A percentile compares a stretch with the other conserved stretches of the same genome.
Evolutionary conservation across 2,888 invertebrate genomes (phyloP).

Genomic region (Girardia tigrina): DNA sequence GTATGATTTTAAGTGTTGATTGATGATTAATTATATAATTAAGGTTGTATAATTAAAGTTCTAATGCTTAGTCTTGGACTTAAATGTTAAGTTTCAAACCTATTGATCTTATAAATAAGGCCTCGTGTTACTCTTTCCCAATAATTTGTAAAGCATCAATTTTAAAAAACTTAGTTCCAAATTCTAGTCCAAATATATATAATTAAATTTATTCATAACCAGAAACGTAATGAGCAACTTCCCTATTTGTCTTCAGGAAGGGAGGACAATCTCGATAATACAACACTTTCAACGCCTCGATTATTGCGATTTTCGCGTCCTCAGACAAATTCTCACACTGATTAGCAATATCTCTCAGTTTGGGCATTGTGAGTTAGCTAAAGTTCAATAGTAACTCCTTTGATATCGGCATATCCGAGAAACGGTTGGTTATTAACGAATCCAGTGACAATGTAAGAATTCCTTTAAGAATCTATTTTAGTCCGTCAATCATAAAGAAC

Average conservation of each 20-base stretch:
- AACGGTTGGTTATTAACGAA: conserved; percentile 56
- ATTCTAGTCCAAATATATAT: too few species aligned
- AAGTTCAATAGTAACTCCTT: conserved; percentile 28
- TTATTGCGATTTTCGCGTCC: conserved; percentile 58
- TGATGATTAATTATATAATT: too few species aligned
- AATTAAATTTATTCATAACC: conserved; percentile 36
- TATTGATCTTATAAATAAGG: too few species aligned
- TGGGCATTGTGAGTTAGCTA: conserved; percentile 72
- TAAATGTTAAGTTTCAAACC: too few species aligned
- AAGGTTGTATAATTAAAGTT: too few species aligned
- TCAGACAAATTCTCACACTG: conserved; percentile 51
- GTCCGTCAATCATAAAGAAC: conserved; percentile 70
- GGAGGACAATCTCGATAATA: conserved; percentile 77
- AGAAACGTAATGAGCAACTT: conserved; percentile 55
- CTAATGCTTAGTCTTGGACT: too few species aligned
- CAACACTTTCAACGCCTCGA: conserved; percentile 71
- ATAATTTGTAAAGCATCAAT: too few species aligned
- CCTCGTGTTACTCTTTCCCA: too few species aligned
- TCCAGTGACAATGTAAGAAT: conserved; percentile 80
- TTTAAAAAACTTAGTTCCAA: too few species aligned
- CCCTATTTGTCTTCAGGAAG: conserved; percentile 66
- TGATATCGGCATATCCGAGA: conserved; percentile 35
- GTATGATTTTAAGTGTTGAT: too few species aligned
- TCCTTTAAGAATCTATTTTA: conserved; percentile 88
- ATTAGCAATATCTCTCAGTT: conserved; percentile 64